Evolutionary conservation across 2,888 invertebrate genomes (phyloP).

Genomic region (Sinhomidia bicolor): DNA sequence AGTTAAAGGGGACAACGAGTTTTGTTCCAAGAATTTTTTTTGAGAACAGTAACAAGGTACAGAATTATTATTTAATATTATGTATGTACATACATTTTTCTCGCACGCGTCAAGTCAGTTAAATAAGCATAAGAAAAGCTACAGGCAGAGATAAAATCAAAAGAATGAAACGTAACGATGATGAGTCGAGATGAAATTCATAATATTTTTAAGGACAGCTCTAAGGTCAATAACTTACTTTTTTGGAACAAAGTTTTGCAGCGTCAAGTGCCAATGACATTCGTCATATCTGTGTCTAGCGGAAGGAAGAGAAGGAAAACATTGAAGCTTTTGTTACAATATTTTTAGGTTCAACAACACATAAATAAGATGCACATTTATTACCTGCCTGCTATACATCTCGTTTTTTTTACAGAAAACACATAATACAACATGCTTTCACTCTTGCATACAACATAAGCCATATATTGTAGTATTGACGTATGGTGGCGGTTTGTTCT

Average conservation of each 20-base stretch:
- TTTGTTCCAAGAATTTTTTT: too few species aligned
- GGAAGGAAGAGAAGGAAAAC: slow-evolving; percentile 9
- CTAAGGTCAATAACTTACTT: slow-evolving; percentile 63
- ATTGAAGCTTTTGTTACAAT: slow-evolving; percentile 6
- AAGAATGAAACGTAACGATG: neutral
- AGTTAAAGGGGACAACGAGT: too few species aligned
- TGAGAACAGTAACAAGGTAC: too few species aligned
- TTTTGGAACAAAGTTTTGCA: slow-evolving; percentile 31
- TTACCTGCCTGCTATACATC: too few species aligned
- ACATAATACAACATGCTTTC: too few species aligned
- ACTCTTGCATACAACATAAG: neutral
- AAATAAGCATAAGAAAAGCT: too few species aligned
- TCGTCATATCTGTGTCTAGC: slow-evolving; percentile 41
- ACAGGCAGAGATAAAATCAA: too few species aligned
- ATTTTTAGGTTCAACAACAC: slow-evolving; percentile 23
- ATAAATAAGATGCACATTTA: neutral
- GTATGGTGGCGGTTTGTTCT: too few species aligned
- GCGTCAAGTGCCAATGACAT: slow-evolving; percentile 56
- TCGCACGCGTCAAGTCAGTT: too few species aligned
- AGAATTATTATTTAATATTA: too few species aligned
- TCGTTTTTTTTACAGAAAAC: too few species aligned
- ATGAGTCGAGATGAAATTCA: slow-evolving; percentile 23
- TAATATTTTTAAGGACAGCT: slow-evolving; percentile 34
- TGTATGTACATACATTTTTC: too few species aligned
- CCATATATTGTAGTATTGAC: neutral